phyloP scores from a whole-genome alignment of 2,888 invertebrate genomes.

The Leucophenga montana region DNA sequence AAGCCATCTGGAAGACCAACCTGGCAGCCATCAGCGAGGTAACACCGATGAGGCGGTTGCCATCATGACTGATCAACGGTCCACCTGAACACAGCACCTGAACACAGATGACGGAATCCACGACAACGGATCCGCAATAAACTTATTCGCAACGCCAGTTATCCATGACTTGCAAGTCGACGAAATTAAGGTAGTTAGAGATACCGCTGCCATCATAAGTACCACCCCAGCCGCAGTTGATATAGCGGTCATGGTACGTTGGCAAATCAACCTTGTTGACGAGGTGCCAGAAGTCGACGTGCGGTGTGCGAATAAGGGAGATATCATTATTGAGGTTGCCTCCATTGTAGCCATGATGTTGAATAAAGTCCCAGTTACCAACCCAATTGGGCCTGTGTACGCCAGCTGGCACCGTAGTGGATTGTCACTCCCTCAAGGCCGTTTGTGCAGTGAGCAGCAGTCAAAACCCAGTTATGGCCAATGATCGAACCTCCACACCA shows the following conservation, averaged over 20 bases:
- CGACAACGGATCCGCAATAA: constrained; percentile 68
- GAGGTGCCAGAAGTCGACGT: too few species aligned
- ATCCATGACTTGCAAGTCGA: too few species aligned
- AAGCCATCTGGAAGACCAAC: constrained; percentile 35
- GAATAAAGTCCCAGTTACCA: too few species aligned
- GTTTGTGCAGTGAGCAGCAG: constrained; percentile 22
- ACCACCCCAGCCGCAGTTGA: constrained; percentile 51
- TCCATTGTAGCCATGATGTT: too few species aligned
- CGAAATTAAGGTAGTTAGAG: constrained; percentile 52
- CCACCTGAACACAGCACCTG: too few species aligned
- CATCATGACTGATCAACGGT: constrained; percentile 24
- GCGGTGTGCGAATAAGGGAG: too few species aligned
- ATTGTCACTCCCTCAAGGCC: constrained; percentile 40
- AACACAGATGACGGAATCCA: constrained; percentile 21
- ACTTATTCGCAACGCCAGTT: constrained; percentile 58
- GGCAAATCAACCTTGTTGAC: neutral
- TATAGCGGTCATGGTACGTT: neutral
- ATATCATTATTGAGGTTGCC: too few species aligned
- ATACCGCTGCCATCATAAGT: constrained; percentile 52
- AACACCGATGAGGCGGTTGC: constrained; percentile 26
- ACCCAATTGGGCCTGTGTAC: too few species aligned
- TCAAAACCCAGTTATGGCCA: neutral
- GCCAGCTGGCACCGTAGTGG: too few species aligned
- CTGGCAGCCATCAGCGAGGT: constrained; percentile 41
- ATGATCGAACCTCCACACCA: constrained; percentile 35